phyloP scores from a whole-genome alignment of 2,888 invertebrate genomes.

The Ectropis crepuscularia region DNA sequence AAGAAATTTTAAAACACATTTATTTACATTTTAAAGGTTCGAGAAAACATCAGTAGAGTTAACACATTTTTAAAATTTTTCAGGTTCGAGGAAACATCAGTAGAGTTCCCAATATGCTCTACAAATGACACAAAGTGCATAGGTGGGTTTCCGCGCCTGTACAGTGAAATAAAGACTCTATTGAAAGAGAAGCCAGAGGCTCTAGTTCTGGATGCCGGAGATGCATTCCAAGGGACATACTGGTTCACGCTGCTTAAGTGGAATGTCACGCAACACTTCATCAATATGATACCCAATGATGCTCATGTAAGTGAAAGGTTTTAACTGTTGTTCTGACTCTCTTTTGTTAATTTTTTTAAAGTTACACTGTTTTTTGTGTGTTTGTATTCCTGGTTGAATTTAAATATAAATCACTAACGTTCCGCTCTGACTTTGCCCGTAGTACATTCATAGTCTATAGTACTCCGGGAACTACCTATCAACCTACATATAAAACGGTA shows the following conservation, averaged over 20 bases:
- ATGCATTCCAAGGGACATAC: slow-evolving; percentile 92
- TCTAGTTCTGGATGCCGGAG: slow-evolving; percentile 92
- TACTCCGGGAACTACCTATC: too few relatives aligned
- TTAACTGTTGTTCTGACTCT: background rate
- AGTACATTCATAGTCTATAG: too few relatives aligned
- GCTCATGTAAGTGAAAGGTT: slow-evolving; percentile 86
- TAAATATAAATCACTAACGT: too few relatives aligned
- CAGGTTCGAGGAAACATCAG: slow-evolving; percentile 87
- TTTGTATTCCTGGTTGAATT: too few relatives aligned
- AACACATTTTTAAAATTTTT: background rate
- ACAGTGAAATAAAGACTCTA: slow-evolving; percentile 80
- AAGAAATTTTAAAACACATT: too few relatives aligned
- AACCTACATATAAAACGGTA: too few relatives aligned
- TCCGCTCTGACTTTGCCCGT: too few relatives aligned
- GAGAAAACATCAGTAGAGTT: too few relatives aligned
- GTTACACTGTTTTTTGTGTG: too few relatives aligned
- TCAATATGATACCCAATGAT: slow-evolving; percentile 90
- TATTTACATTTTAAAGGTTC: too few relatives aligned
- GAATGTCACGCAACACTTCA: slow-evolving; percentile 89
- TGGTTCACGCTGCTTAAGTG: slow-evolving; percentile 91
- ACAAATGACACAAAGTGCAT: slow-evolving; percentile 82
- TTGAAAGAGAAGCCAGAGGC: slow-evolving; percentile 80
- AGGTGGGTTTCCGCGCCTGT: slow-evolving; percentile 88
- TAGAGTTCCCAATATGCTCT: slow-evolving; percentile 81
- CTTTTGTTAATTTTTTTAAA: too few relatives aligned